Evolutionary conservation across 2,888 invertebrate genomes (phyloP), one percentile per base, ranked within the genome.

Genomic region (Itoplectis maculator): DNA sequence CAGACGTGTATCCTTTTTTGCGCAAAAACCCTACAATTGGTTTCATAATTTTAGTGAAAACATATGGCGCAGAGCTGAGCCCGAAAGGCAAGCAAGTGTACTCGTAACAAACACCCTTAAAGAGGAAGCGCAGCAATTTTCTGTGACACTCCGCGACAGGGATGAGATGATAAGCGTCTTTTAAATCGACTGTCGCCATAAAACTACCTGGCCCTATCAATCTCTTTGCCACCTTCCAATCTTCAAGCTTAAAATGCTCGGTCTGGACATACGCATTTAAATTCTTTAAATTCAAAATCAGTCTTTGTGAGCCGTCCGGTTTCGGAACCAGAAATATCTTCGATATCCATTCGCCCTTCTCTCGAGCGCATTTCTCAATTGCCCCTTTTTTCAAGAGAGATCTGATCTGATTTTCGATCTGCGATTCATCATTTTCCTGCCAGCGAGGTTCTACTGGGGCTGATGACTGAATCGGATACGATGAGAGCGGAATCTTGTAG

Each of bases 11-110:
- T 0, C 73, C 78, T 35, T n/a, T 11, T 0, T 13, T 63, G 8
- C 81, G 42, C 11, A 84, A 54, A 40, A 15, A 15, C 0, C 66
- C 54, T 0, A 79, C 35, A 1, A 85, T 13, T 8, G 81, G 83
- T 51, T 84, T 82, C 49, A 88, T 35, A n/a, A 89, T 49, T 81
- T 89, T 88, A 11, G 88, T 86, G 42, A 88, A 88, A 8, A 86
- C 70, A 59, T 74, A 88, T 1, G 88, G 88, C 8, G 87, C 87
- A 13, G 84, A 82, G 37, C 82, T 83, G 5, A 88, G 63, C 5
- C 88, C 87, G 68, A 89, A 89, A 1, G 88, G 88, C 8, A 88
- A 49, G 35, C 83, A 83, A n/a, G 72, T 86, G 70, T 84, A 89
- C 73, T 88, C 83, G 79, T 80, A 88, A 0, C 84, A n/a, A 18